Base-by-base conservation (phyloP, 2,888 invertebrate genomes). In the Lasius platythorax region DNA sequence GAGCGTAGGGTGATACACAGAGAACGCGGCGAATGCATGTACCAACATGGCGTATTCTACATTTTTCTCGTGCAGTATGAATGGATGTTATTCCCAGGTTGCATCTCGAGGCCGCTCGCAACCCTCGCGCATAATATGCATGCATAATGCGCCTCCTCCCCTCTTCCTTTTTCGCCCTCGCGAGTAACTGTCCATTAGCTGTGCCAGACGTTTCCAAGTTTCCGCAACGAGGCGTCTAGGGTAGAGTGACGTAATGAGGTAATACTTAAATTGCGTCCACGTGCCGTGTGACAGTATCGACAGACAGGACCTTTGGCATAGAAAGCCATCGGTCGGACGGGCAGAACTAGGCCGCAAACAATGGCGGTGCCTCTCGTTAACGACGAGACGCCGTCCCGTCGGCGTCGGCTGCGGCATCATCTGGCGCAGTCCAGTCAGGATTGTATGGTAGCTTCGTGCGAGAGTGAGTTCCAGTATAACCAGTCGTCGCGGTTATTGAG, bases 301-400 rank as follows among this genome's bases (percentile, higher is more conserved):
- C 89, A 89, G 88, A 74, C 67, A 73, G 84, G 83, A 81, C 82
- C 87, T 87, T 68, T 70, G 87, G 83, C 88, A 78, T 88, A 82
- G 89, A 88, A 90, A 88, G 87, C 87, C 87, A 82, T 83, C 73
- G 85, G 68, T 83, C 88, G 90, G 89, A 91, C 87, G 88, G 88
- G 86, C 88, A 90, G 91, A 93, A 93, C 93, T 93, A 91, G 93
- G 92, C 92, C 93, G 91, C 92, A 91, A 92, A 93, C 93, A 93
- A 93, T 93, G 90, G 88, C 82, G 82, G 83, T 89, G 82, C 87
- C 85, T 89, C 90, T 91, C 91, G 91, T 92, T 91, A 92, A 90
- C 91, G 89, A 89, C 87, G 73, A 81, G 81, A 79, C 81, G 61
- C 67, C 61, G 83, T 70, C 63, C 61, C 85, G 58, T 53, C 68